Evolutionary conservation across 2,113 vertebrate species (phyloP), one percentile per base, ranked within the genome.

Genomic region (Heliornis fulica): DNA sequence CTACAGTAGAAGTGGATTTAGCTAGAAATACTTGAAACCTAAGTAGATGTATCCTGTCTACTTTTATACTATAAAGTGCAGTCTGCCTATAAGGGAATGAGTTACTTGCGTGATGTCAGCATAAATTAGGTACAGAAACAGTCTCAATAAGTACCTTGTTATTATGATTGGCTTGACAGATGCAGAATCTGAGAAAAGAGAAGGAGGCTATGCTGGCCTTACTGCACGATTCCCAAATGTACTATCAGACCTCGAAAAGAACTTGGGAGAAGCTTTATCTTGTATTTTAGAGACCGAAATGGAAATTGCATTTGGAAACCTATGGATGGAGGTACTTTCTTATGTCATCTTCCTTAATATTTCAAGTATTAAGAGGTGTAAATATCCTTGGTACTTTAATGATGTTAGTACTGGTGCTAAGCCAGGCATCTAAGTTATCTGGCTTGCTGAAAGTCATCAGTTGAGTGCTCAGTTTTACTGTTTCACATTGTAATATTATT

Each of bases 261-360:
- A 96, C 90, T 98, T 99, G 80, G 98, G 96, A 95, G 97, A 96
- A 94, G 98, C 97, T 83, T 98, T 99, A 82, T 99, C 99, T 71
- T 98, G 97, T 71, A 98, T 99, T 95, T 97, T 99, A 86, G 98
- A 99, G 97, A 98, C 98, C 32, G 99, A 99, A 97, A 99, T 99
- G 99, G 99, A 99, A 97, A 98, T 98, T 20, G 98, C 95, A 18
- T 99, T 96, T 29, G 98, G 98, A 74, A 98, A 99, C 16, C 96
- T 99, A 6, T 99, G 99, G 99, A 93, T 97, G 43, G 99, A 99
- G 98, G 99, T 99, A 89, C 61, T 90, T 93, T 89, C 76, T 94
- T 95, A 18, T 16, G 17, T 68, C 21, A n/a, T 66, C 46, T 75
- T 89, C 12, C 48, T 68, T 68, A 48, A 53, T 88, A 53, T 53